Conservation (phyloP, 2,797 vertebrate species). For the Pangasius sanitwongsei region DNA sequence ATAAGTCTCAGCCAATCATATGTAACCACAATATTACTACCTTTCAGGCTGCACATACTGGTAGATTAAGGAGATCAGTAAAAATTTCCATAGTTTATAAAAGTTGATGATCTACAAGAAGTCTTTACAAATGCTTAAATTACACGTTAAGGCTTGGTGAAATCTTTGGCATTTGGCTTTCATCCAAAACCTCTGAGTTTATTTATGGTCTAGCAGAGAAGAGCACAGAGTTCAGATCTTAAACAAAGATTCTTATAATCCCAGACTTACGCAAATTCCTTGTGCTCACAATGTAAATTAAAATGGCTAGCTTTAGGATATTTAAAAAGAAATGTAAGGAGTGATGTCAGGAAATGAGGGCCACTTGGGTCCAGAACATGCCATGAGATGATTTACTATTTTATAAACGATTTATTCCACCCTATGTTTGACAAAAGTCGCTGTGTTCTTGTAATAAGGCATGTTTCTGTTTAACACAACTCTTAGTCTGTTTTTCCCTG, state of each 20-base stretch:
- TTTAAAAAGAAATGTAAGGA: not conserved
- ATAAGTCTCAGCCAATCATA: not conserved
- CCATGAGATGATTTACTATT: not conserved
- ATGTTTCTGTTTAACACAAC: not conserved
- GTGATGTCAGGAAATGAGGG: not conserved
- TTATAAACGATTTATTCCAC: not conserved
- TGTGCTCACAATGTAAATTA: not conserved
- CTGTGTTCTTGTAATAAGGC: constrained; percentile 8
- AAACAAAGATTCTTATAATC: not conserved
- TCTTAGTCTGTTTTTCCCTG: not conserved
- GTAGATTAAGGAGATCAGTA: not conserved
- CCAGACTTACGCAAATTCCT: not conserved
- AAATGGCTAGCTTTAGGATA: not conserved
- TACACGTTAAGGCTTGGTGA: not conserved
- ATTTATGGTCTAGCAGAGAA: constrained; percentile 6
- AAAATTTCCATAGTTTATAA: not conserved
- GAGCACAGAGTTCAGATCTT: not conserved
- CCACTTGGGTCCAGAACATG: not conserved
- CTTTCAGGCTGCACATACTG: not conserved
- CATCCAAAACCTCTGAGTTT: not conserved
- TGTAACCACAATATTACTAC: constrained; percentile 7
- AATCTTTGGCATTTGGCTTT: constrained; percentile 4
- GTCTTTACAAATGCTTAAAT: not conserved
- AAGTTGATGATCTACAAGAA: not conserved
- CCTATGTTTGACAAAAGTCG: not conserved